Evolutionary conservation across 1,140 invertebrate species (phyloP).

Genomic region (Lasioglossum albipes): DNA sequence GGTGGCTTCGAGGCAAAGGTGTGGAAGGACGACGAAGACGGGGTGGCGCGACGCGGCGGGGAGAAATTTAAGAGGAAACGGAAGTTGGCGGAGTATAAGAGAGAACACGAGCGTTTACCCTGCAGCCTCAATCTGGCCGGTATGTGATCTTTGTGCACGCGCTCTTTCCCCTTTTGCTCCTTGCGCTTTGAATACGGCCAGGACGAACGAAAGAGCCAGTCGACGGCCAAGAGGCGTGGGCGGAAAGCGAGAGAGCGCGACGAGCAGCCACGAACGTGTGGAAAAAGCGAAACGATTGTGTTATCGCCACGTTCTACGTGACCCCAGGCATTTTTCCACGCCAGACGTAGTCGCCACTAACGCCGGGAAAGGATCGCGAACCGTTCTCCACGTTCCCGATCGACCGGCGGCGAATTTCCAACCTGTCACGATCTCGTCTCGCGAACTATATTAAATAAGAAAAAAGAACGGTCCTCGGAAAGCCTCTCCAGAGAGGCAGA

Average conservation of each 20-base stretch:
- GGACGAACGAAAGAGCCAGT: slow-evolving; percentile 15
- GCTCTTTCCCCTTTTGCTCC: slow-evolving; percentile 53
- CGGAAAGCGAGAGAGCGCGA: slow-evolving; percentile 5
- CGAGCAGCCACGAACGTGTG: neutral
- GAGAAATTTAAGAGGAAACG: neutral
- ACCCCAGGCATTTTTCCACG: slow-evolving; percentile 64
- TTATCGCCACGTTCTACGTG: slow-evolving; percentile 73
- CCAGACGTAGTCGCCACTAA: slow-evolving; percentile 18
- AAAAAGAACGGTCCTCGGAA: neutral
- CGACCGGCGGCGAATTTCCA: slow-evolving; percentile 34
- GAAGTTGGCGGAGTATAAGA: slow-evolving; percentile 30
- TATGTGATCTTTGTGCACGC: slow-evolving; percentile 68
- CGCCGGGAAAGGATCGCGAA: slow-evolving; percentile 23
- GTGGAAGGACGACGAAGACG: neutral
- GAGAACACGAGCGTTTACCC: slow-evolving; percentile 72
- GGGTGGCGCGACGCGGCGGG: neutral
- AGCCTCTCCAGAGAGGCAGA: no score
- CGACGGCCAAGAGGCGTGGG: slow-evolving; percentile 5
- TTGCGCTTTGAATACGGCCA: slow-evolving; percentile 70
- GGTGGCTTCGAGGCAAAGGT: neutral
- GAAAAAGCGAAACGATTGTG: slow-evolving; percentile 55
- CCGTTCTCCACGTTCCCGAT: slow-evolving; percentile 38
- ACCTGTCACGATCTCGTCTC: slow-evolving; percentile 23
- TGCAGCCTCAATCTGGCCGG: slow-evolving; percentile 72
- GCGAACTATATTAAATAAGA: slow-evolving; percentile 46